Evolutionary conservation across 1,140 invertebrate species (phyloP).

Genomic region (Berghia stephanieae): DNA sequence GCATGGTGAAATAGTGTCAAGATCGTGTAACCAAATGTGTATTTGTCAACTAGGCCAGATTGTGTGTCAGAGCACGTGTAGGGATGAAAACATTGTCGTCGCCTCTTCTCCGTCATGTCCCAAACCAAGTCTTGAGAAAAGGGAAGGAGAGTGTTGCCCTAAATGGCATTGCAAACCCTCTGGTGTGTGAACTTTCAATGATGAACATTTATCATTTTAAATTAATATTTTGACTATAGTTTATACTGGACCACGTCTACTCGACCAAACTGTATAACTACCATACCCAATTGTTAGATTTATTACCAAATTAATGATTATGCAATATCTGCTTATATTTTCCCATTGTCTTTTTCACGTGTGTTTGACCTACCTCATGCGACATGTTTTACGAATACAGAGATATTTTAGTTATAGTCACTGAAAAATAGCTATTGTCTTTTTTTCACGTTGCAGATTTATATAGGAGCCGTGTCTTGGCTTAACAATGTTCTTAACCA

Average conservation of each 20-base stretch:
- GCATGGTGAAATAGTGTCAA: not conserved
- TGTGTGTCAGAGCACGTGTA: slow-evolving; percentile 25
- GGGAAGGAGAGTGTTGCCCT: slow-evolving; percentile 28
- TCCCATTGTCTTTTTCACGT: too few relatives aligned
- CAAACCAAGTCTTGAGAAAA: slow-evolving; percentile 19
- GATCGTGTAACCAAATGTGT: slow-evolving; percentile 24
- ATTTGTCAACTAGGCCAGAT: slow-evolving; percentile 21
- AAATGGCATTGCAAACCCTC: slow-evolving; percentile 33
- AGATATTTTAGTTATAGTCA: too few relatives aligned
- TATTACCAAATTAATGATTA: too few relatives aligned
- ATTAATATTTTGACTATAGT: not conserved
- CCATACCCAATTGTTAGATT: not conserved
- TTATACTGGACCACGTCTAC: not conserved
- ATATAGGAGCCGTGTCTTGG: too few relatives aligned
- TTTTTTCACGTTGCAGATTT: too few relatives aligned
- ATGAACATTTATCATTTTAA: not conserved
- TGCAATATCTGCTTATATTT: too few relatives aligned
- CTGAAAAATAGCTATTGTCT: too few relatives aligned
- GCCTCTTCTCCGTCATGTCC: slow-evolving; percentile 34
- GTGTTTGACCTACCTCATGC: too few relatives aligned
- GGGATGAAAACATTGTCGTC: slow-evolving; percentile 22
- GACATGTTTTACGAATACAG: too few relatives aligned
- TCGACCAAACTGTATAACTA: not conserved
- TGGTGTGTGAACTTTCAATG: slow-evolving; percentile 18
- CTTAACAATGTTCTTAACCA: too few relatives aligned